Base-by-base conservation (phyloP, 2,113 vertebrate genomes). In the Callopanchax toddi region DNA sequence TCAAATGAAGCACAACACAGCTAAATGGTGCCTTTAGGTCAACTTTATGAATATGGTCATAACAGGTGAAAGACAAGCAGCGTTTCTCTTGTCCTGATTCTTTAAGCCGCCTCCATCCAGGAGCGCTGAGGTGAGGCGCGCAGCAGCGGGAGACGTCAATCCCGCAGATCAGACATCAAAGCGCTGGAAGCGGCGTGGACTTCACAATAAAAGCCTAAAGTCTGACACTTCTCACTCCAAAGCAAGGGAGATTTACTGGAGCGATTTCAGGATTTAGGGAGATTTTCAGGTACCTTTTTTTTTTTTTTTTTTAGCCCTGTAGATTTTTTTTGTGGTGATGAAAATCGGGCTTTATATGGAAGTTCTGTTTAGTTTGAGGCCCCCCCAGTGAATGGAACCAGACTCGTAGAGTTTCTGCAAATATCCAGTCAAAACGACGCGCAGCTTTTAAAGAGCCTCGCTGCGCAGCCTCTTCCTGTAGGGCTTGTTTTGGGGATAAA, bases 161-260 rank as follows among this genome's bases (percentile, higher is more conserved):
- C 85, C 76, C 21, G 64, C 51, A 71, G 77, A 83, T 81, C 79
- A 79, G 43, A 84, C 79, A 86, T 89, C 79, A 89, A 87, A 89
- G 78, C 11, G 40, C 23, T 83, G 75, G 39, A 60, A 76, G 37
- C 50, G 49, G 34, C 44, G 6, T 6, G 44, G 2, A n/a, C 67
- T 74, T 63, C 58, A 77, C 58, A 81, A 71, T 59, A 71, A 76
- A 79, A 81, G 64, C 48, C 13, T 15, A 13, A 17, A 3, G 21
- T 56, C 36, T 17, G 13, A 18, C 6, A 58, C 43, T 65, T 18
- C 10, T 39, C 25, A 50, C 25, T 45, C 20, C 46, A 15, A 23
- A 36, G 51, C 11, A 18, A 42, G 3, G 29, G 40, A 40, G 55
- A 46, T 40, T 53, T 29, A 46, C 6, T 65, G 2, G 11, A 10